These are phyloP conservation scores for Lepus americanus DNA, from an alignment of 2,113 vertebrate species.

Conservation along the genomic window DNA sequence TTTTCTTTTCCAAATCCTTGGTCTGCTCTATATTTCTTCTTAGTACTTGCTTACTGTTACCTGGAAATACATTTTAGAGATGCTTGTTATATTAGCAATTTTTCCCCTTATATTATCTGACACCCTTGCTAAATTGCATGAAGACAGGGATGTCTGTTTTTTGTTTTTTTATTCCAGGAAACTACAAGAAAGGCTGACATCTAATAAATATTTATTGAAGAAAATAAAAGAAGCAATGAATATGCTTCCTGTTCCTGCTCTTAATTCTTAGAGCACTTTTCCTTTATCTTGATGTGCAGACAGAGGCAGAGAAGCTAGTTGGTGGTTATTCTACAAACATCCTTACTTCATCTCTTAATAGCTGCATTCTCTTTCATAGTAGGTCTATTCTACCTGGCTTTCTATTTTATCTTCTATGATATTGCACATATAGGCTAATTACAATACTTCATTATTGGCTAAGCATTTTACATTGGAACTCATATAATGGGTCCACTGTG, in stretches of 20 bases:
- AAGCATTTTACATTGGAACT: conserved; percentile 4
- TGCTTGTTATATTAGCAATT: background rate
- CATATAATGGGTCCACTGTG: conserved; percentile 34
- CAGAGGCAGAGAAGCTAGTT: background rate
- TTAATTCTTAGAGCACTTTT: conserved; percentile 12
- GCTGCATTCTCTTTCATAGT: background rate
- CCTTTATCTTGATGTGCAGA: background rate
- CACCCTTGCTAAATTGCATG: background rate
- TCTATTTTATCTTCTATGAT: background rate
- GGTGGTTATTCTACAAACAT: background rate
- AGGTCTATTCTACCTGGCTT: conserved; percentile 25
- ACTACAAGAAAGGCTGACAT: background rate
- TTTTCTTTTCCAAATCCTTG: background rate
- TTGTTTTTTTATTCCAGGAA: background rate
- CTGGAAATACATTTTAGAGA: background rate
- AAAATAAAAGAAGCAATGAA: conserved; percentile 12
- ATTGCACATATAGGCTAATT: background rate
- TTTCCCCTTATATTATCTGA: background rate
- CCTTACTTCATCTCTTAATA: background rate
- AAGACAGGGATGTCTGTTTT: background rate
- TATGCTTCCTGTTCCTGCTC: background rate
- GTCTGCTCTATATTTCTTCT: conserved; percentile 39
- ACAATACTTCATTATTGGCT: background rate
- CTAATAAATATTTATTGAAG: background rate
- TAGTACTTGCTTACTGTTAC: background rate